phyloP scores from a whole-genome alignment of 2,797 vertebrate species.

The Brachyrhaphis roseni region DNA sequence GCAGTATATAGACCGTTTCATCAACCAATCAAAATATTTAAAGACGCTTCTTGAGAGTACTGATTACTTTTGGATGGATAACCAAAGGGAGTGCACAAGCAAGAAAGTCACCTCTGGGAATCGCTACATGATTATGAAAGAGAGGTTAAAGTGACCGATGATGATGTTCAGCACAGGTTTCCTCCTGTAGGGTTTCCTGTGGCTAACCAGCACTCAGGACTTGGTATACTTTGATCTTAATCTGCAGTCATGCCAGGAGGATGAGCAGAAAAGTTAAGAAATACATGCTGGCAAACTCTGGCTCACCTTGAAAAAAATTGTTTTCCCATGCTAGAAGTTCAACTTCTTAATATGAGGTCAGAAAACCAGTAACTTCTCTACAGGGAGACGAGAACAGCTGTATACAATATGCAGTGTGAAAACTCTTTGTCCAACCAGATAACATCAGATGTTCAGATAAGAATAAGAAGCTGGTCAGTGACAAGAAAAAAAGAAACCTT shows the following conservation, averaged over 20 bases:
- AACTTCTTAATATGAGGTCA: not conserved
- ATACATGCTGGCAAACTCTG: not conserved
- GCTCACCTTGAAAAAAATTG: not conserved
- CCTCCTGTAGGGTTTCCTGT: not conserved
- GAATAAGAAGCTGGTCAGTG: not conserved
- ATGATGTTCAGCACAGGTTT: not conserved
- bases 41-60: not conserved
- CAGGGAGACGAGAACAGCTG: not conserved
- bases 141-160: not conserved
- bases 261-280: not conserved
- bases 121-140: not conserved
- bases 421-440: not conserved
- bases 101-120: not conserved
- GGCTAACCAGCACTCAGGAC: not conserved
- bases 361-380: not conserved
- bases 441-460: not conserved
- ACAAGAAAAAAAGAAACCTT: not conserved
- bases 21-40: constrained; percentile 17
- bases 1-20: constrained; percentile 24
- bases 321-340: not conserved
- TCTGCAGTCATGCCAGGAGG: not conserved
- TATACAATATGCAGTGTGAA: not conserved
- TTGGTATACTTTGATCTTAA: not conserved
- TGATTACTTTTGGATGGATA: not conserved
- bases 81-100: not conserved